Evolutionary conservation across 64 coral and sea anemone species (phyloP).

Genomic region (Dendronephthya gigantea): DNA sequence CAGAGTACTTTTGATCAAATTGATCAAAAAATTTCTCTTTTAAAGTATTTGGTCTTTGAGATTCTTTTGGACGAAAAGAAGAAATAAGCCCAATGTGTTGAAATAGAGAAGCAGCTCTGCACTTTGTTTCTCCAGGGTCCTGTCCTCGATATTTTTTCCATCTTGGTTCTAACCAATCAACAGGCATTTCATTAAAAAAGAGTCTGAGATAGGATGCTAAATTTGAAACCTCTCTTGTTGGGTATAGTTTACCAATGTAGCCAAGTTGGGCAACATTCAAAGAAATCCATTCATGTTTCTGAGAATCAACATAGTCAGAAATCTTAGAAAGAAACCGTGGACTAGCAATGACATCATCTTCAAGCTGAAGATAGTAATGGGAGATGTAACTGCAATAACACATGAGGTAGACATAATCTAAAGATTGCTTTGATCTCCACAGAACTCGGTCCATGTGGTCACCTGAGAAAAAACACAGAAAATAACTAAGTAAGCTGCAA

Average conservation of each 20-base stretch:
- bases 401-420: conserved; percentile 50
- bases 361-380: conserved; percentile 45
- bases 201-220: conserved; percentile 34
- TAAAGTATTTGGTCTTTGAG: conserved; percentile 25
- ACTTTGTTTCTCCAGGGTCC: background rate
- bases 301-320: conserved; percentile 26
- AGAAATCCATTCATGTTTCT: conserved; percentile 14
- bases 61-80: conserved; percentile 22
- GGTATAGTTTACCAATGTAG: conserved; percentile 45
- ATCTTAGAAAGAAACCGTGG: conserved; percentile 44
- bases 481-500: no score
- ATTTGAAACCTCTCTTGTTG: conserved; percentile 19
- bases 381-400: conserved; percentile 32
- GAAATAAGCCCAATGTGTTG: conserved; percentile 39
- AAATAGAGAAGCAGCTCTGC: conserved; percentile 30
- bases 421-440: conserved; percentile 47
- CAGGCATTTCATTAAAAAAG: conserved; percentile 50
- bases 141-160: conserved; percentile 28
- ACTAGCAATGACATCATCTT: conserved; percentile 42
- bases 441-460: conserved; percentile 18
- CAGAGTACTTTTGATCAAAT: conserved; percentile 38
- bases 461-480: conserved; percentile 23
- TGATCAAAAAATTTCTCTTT: conserved; percentile 41
- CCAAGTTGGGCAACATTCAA: conserved; percentile 26
- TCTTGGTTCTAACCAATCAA: conserved; percentile 36